Evolutionary conservation across 2,888 invertebrate genomes (phyloP).

Genomic region (Orthonevra nobilis): DNA sequence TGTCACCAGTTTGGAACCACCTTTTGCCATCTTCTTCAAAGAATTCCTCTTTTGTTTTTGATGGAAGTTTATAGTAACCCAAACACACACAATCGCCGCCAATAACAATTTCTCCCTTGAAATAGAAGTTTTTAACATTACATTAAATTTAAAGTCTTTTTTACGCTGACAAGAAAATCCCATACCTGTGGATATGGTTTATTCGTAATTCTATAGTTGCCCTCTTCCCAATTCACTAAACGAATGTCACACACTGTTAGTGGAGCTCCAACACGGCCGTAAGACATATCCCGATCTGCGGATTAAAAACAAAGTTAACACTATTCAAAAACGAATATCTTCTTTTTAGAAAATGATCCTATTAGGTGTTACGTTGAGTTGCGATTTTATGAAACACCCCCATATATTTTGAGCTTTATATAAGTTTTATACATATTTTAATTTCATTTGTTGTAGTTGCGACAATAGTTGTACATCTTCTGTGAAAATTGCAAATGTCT

Average conservation of each 20-base stretch:
- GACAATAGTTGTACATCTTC: too few relatives aligned
- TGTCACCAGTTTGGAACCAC: conserved; percentile 98
- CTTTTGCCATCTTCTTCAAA: conserved; percentile 88
- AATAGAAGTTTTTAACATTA: too few relatives aligned
- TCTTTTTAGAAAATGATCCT: too few relatives aligned
- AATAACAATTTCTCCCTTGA: conserved; percentile 89
- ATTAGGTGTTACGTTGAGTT: too few relatives aligned
- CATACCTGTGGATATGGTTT: conserved; percentile 87
- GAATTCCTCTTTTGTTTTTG: conserved; percentile 94
- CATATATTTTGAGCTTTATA: too few relatives aligned
- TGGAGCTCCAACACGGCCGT: conserved; percentile 94
- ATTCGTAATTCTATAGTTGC: conserved; percentile 92
- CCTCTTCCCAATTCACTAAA: conserved; percentile 96
- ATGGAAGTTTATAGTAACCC: conserved; percentile 95
- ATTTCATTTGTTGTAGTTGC: too few relatives aligned
- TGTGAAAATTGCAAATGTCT: too few relatives aligned
- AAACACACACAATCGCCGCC: conserved; percentile 95
- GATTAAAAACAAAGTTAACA: conserved; percentile 7
- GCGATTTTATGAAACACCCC: too few relatives aligned
- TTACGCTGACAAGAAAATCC: too few relatives aligned
- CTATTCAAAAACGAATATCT: too few relatives aligned
- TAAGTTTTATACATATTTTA: too few relatives aligned
- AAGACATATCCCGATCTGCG: conserved; percentile 80
- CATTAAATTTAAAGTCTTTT: too few relatives aligned
- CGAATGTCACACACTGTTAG: conserved; percentile 91